Evolutionary conservation across 1,140 invertebrate genomes (phyloP).

Genomic region (silkworm (Bombyx mori)): DNA sequence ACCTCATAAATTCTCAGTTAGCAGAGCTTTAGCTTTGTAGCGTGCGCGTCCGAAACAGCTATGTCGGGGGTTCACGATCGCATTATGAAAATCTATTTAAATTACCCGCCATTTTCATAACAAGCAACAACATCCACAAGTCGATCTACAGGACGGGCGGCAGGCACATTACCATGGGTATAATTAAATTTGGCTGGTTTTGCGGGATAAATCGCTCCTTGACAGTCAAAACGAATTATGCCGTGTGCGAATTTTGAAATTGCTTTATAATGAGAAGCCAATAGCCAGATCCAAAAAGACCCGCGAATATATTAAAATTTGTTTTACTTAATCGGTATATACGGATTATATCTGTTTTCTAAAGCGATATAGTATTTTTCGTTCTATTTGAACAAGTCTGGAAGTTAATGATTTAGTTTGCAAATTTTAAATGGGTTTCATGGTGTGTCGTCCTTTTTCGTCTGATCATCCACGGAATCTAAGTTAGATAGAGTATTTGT

Average conservation of each 20-base stretch:
- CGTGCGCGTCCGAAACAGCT: conserved; percentile 1
- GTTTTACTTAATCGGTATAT: conserved; percentile 20
- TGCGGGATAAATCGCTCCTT: conserved; percentile 44
- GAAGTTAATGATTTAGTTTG: too few relatives aligned
- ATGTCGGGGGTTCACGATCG: conserved; percentile 6
- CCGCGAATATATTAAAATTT: conserved; percentile 21
- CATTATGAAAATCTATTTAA: conserved; percentile 26
- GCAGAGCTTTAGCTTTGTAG: not conserved
- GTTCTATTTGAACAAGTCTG: too few relatives aligned
- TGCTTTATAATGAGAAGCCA: conserved; percentile 29
- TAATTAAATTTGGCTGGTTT: conserved; percentile 39
- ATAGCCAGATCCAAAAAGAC: conserved; percentile 33
- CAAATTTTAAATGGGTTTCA: too few relatives aligned
- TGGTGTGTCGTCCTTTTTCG: too few relatives aligned
- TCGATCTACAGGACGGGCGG: conserved; percentile 4
- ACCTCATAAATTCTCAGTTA: conserved; percentile 5
- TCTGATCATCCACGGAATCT: too few relatives aligned
- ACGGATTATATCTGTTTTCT: not conserved
- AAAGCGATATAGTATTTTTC: too few relatives aligned
- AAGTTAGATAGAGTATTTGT: too few relatives aligned
- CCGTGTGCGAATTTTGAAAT: conserved; percentile 41
- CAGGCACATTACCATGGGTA: conserved; percentile 23
- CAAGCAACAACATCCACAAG: conserved; percentile 7
- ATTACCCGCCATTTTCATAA: conserved; percentile 16
- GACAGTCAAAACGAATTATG: conserved; percentile 47